A percentile compares a stretch with the other conserved stretches of the same genome.
Evolutionary conservation across 2,888 invertebrate species (phyloP).

Genomic region (Cryptophagus acutangulus): DNA sequence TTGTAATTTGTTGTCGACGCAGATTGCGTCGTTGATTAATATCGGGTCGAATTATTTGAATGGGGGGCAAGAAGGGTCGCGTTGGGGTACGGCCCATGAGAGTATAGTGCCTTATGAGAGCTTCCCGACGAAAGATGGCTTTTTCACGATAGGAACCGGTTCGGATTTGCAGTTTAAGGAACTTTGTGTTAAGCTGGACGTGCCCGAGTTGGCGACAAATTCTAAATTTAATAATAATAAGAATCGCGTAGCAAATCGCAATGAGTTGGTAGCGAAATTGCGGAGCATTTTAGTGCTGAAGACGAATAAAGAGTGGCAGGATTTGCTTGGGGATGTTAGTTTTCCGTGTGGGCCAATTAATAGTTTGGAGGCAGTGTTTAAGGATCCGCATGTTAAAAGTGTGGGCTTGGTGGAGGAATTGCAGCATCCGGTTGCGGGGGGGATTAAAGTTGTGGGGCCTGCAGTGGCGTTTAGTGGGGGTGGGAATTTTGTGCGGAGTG

Average conservation of each 20-base stretch:
- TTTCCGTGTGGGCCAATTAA: slow-evolving; percentile 92
- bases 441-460: slow-evolving; percentile 76
- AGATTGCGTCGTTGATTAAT: slow-evolving; percentile 83
- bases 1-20: slow-evolving; percentile 89
- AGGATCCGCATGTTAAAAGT: slow-evolving; percentile 77
- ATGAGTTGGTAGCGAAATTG: slow-evolving; percentile 61
- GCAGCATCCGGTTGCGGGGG: slow-evolving; percentile 64
- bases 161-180: slow-evolving; percentile 76
- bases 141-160: slow-evolving; percentile 82
- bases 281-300: slow-evolving; percentile 55
- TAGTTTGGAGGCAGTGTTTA: slow-evolving; percentile 76
- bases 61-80: slow-evolving; percentile 66
- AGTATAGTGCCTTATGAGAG: slow-evolving; percentile 94
- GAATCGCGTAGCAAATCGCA: slow-evolving; percentile 70
- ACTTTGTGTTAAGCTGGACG: slow-evolving; percentile 61
- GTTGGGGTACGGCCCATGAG: slow-evolving; percentile 91
- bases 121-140: slow-evolving; percentile 77
- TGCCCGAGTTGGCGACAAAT: slow-evolving; percentile 58
- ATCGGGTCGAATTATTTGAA: slow-evolving; percentile 88
- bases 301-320: slow-evolving; percentile 70
- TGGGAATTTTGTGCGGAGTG: slow-evolving; percentile 61
- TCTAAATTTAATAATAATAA: slow-evolving; percentile 67
- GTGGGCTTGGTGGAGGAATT: slow-evolving; percentile 69
- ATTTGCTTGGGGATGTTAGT: slow-evolving; percentile 63
- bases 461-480: slow-evolving; percentile 77